Conservation (phyloP, 2,888 invertebrate species). For the Bimastos eiseni region DNA sequence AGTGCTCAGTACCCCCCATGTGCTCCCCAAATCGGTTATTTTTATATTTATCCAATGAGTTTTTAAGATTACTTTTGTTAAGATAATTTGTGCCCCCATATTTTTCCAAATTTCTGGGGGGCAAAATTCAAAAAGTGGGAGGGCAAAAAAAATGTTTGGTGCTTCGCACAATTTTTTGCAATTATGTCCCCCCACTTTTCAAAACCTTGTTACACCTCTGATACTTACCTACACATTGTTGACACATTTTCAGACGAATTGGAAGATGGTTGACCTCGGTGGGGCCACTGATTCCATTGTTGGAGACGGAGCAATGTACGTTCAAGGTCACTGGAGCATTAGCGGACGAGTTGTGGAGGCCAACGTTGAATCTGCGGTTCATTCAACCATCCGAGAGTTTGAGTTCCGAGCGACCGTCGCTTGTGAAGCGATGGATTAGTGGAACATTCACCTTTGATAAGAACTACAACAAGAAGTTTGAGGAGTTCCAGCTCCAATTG, state of each 20-base stretch:
- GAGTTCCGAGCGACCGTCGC: not conserved
- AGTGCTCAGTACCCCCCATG: too few species aligned
- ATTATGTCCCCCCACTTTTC: too few species aligned
- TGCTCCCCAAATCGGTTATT: too few species aligned
- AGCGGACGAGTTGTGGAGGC: constrained; percentile 49
- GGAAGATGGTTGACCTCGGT: constrained; percentile 51
- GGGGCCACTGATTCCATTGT: constrained; percentile 47
- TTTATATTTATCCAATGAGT: too few species aligned
- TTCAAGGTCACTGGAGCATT: constrained; percentile 49
- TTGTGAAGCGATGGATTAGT: not conserved
- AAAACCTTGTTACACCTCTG: too few species aligned
- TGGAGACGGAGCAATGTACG: constrained; percentile 43
- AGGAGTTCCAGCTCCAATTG: constrained; percentile 36
- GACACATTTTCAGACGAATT: constrained; percentile 46
- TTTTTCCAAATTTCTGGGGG: too few species aligned
- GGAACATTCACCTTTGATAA: constrained; percentile 46
- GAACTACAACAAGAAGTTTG: constrained; percentile 47
- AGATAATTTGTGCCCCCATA: too few species aligned
- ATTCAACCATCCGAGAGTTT: constrained; percentile 27
- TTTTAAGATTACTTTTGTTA: too few species aligned
- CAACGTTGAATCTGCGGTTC: constrained; percentile 48
- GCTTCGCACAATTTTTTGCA: too few species aligned
- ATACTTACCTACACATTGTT: not conserved
- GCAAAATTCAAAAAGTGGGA: too few species aligned
- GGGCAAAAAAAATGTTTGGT: too few species aligned